Base-by-base conservation (phyloP, 2,797 vertebrate genomes). In the Bradypodion pumilum region DNA sequence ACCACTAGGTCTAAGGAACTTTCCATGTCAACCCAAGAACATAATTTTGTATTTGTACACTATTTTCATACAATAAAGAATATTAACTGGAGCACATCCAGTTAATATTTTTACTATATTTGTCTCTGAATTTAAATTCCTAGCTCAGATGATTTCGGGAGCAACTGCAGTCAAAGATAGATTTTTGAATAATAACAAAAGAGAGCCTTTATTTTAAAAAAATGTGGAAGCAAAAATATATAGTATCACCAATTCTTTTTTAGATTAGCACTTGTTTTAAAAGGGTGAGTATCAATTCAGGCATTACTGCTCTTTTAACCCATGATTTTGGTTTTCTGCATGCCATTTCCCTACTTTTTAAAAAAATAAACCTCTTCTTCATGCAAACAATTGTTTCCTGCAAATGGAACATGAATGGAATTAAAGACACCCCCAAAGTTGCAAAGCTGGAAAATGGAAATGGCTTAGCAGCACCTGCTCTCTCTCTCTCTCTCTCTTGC, bases 391-490 rank as follows among this genome's bases (percentile, higher is more conserved):
- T 19, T n/a, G 42, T 72, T 81, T 72, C 49, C 79, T 81, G 35
- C 37, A 56, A 56, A 59, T 94, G 93, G 92, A 40, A 74, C 88
- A 92, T 62, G 90, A 82, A 90, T 90, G 92, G 92, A 89, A 94
- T 93, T 92, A 80, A 91, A 91, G 75, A 93, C 92, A 90, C 92
- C 91, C 90, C 82, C 89, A 92, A 92, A 93, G 91, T 63, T 92
- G 93, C 92, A 88, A 91, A 90, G 89, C 92, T 95, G 92, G 95
- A 95, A 96, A 96, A 96, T 96, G 88, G 93, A 95, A 95, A 95
- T 83, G 91, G 91, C 90, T 94, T 77, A 46, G 90, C 91, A 82
- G 90, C 94, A 96, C 94, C 95, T 96, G 94, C 95, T 19, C 52
- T 56, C 52, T 21, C 52, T 56, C 19, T 5, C 52, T 19, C 52